A percentile compares a stretch with the other conserved stretches of the same genome.
phyloP scores from a whole-genome alignment of 2,888 invertebrate genomes.

The Cinara cedri region DNA sequence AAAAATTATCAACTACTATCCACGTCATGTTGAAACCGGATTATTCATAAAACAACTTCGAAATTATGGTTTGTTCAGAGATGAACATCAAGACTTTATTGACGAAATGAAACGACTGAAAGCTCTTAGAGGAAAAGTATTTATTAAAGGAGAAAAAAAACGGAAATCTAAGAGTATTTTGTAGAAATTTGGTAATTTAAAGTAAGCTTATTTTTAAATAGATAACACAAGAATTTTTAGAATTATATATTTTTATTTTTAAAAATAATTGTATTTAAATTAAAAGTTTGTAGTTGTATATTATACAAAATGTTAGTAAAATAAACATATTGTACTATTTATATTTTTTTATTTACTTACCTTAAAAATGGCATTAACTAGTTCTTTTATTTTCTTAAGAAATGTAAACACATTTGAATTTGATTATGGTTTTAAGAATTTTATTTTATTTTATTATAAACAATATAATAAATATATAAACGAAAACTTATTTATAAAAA shows the following conservation, averaged over 20 bases:
- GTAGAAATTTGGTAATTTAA: background rate
- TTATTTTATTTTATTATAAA: too few relatives aligned
- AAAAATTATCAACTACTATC: slow-evolving; percentile 83
- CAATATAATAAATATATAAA: too few relatives aligned
- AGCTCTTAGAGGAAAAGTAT: slow-evolving; percentile 74
- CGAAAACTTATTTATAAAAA: too few relatives aligned
- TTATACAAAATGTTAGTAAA: slow-evolving; percentile 1
- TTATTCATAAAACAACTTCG: slow-evolving; percentile 75
- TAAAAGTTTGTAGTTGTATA: slow-evolving; percentile 10
- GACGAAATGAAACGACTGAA: slow-evolving; percentile 83
- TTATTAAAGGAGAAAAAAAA: slow-evolving; percentile 52
- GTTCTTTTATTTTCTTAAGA: too few relatives aligned
- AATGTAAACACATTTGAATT: too few relatives aligned
- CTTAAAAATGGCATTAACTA: too few relatives aligned
- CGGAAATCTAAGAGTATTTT: slow-evolving; percentile 43
- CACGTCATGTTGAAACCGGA: slow-evolving; percentile 79
- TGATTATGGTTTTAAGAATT: too few relatives aligned
- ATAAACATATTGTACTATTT: background rate
- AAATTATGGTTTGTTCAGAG: slow-evolving; percentile 80
- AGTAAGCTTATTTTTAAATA: background rate
- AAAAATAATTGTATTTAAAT: slow-evolving; percentile 2
- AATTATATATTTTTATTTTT: slow-evolving; percentile 19
- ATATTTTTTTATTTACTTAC: slow-evolving; percentile 6
- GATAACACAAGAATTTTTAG: slow-evolving; percentile 3
- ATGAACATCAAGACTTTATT: slow-evolving; percentile 87